Evolutionary conservation across 2,888 invertebrate genomes (phyloP), one percentile per base, ranked within the genome.

Genomic region (Hetaerina titia): DNA sequence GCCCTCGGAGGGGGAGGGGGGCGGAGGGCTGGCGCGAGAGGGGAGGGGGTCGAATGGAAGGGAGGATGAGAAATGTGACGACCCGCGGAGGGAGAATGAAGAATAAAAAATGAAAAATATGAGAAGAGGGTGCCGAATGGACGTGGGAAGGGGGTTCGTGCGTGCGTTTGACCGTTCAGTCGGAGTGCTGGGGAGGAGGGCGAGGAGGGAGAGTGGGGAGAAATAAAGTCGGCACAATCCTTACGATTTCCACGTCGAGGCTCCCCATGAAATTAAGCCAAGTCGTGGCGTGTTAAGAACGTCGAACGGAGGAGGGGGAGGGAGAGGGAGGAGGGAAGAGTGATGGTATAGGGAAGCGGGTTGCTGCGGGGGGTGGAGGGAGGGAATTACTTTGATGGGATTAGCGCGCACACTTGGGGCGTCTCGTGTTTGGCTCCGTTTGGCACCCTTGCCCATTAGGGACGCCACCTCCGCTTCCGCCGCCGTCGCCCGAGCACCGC

Each of bases 201-300:
- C 0, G n/a, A 31, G 81, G 81, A 31, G 81, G 81, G 31, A 25
- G 9, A 9, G 25, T 8, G 22, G 64, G 69, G 45, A 69, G 92
- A 92, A 92, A 92, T 92, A 69, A 92, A 92, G 69, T 92, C 64
- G 90, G 63, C 63, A 31, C 90, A 90, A 92, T 64, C 56, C 56
- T 92, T 56, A 69, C 92, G 92, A 92, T 92, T 92, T 69, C 92
- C 92, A 92, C 92, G 92, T 64, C n/a, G 64, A 63, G 90, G 60
- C 63, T 56, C 22, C 22, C 56, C 69, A 69, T 92, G 92, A 69
- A 92, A 92, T 63, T 64, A 92, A 92, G 92, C 92, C 92, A 92
- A 92, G 92, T 69, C 31, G 57, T 22, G 69, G 64, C 31, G 60
- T 31, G 69, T 45, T 31, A 45, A 64, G 64, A 60, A 63, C 7